Conservation (phyloP, 1,140 invertebrate species). For the Augochlora pura region DNA sequence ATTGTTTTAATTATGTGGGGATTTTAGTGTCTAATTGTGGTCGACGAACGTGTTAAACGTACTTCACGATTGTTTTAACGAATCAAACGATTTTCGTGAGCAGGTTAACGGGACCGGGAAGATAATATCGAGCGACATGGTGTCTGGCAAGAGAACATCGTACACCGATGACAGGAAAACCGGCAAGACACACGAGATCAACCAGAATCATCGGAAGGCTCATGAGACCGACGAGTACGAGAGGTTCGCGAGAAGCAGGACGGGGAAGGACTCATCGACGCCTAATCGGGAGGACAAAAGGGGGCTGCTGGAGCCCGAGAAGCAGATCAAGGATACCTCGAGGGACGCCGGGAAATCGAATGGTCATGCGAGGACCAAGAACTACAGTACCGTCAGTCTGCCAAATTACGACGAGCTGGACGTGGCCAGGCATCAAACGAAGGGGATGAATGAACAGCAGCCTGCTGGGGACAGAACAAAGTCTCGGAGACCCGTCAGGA, state of each 20-base stretch:
- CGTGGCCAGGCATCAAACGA: constrained; percentile 36
- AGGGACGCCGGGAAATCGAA: constrained; percentile 41
- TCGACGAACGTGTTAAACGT: no score
- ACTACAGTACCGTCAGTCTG: constrained; percentile 78
- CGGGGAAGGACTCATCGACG: constrained; percentile 62
- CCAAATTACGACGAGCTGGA: constrained; percentile 80
- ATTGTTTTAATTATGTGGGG: no score
- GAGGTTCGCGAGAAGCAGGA: constrained; percentile 63
- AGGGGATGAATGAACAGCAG: constrained; percentile 45
- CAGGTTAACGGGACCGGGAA: constrained; percentile 72
- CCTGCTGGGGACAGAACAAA: constrained; percentile 31
- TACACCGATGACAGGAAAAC: constrained; percentile 54
- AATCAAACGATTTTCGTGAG: not conserved
- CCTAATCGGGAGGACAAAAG: constrained; percentile 57
- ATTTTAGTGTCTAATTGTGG: no score
- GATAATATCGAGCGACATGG: constrained; percentile 71
- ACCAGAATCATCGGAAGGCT: constrained; percentile 50
- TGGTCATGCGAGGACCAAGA: constrained; percentile 69
- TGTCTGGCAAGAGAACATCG: constrained; percentile 65
- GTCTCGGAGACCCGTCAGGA: constrained; percentile 52
- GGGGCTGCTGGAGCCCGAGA: constrained; percentile 32
- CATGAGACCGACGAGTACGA: constrained; percentile 66
- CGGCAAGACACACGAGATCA: constrained; percentile 17
- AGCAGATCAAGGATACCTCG: constrained; percentile 33
- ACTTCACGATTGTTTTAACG: no score